Percentiles rank a stretch among this genome's conserved stretches.
phyloP scores from a whole-genome alignment of 2,888 invertebrate species.

The Neoitamus cyanurus region DNA sequence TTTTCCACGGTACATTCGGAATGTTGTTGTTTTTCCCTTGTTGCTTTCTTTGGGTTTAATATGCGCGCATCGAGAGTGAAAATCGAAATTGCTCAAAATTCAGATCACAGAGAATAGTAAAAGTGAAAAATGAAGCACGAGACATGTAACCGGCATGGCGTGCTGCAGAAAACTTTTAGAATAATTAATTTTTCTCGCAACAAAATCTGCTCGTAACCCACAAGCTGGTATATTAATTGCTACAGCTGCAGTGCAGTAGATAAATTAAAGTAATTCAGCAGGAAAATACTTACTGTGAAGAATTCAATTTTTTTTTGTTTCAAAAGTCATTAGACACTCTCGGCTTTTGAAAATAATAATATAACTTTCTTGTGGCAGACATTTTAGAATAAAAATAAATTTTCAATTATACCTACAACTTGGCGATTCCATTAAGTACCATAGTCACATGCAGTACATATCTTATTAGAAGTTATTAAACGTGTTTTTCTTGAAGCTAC shows the following conservation, averaged over 20 bases:
- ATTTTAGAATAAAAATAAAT: too few relatives aligned
- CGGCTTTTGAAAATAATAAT: too few relatives aligned
- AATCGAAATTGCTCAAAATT: constrained; percentile 43
- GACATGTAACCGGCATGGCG: background rate
- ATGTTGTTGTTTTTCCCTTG: background rate
- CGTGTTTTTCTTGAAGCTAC: too few relatives aligned
- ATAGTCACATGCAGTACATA: too few relatives aligned
- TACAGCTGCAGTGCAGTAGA: background rate
- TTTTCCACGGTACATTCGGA: background rate
- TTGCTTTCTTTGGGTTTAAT: constrained; percentile 4
- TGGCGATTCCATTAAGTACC: too few relatives aligned
- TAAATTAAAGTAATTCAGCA: background rate
- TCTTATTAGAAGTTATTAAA: too few relatives aligned
- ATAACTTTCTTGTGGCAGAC: too few relatives aligned
- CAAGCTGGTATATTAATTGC: background rate
- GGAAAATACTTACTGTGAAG: background rate
- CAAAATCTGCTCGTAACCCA: background rate
- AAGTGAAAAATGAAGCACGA: constrained; percentile 10
- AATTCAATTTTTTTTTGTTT: background rate
- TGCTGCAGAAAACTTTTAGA: background rate
- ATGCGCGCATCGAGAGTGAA: constrained; percentile 25
- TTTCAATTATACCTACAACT: too few relatives aligned
- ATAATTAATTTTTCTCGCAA: background rate
- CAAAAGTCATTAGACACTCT: background rate
- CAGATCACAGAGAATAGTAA: constrained; percentile 23